These are phyloP conservation scores for Lumbricus terrestris DNA, from an alignment of 2,888 invertebrate species.

Conservation along the genomic window DNA sequence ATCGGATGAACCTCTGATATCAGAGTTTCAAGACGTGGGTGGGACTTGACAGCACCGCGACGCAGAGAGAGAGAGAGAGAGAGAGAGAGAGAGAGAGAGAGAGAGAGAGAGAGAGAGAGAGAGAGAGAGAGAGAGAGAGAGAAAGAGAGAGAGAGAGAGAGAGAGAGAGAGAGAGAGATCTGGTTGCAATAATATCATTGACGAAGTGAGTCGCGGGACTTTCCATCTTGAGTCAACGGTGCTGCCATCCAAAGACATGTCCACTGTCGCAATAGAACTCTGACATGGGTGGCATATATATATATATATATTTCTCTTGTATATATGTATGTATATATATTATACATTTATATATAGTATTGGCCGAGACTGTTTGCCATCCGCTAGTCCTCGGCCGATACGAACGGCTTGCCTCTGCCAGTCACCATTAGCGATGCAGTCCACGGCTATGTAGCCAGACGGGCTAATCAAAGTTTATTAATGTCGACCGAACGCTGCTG, in stretches of 20 bases:
- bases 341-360: too few species aligned
- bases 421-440: conserved; percentile 3
- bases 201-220: neutral
- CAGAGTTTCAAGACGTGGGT: too few species aligned
- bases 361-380: neutral
- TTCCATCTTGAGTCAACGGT: neutral
- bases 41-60: too few species aligned
- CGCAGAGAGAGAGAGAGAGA: too few species aligned
- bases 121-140: too few species aligned
- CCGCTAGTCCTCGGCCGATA: neutral
- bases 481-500: neutral
- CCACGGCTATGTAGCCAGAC: neutral
- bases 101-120: too few species aligned
- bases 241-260: neutral
- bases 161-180: neutral
- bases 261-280: neutral
- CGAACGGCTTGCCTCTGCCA: neutral
- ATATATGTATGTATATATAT: too few species aligned
- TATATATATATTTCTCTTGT: too few species aligned
- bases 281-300: neutral
- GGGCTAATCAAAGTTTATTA: neutral
- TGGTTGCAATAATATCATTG: neutral
- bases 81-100: too few species aligned
- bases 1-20: too few species aligned
- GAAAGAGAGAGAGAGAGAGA: too few species aligned